phyloP scores from a whole-genome alignment of 2,113 vertebrate genomes.

The Hoplias malabaricus region DNA sequence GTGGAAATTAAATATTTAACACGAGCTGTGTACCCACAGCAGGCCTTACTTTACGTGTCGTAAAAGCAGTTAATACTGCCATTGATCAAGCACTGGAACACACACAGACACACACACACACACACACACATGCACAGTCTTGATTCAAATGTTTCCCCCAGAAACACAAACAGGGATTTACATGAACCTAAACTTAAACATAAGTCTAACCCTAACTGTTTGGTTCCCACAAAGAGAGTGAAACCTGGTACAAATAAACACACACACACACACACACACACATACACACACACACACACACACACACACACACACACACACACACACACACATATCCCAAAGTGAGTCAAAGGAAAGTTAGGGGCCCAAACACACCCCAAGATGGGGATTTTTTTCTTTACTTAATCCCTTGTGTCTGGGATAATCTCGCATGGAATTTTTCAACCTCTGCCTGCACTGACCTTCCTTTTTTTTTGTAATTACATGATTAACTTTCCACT shows the following conservation, averaged over 20 bases:
- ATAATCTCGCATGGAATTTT: conserved; percentile 52
- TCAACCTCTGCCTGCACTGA: conserved; percentile 21
- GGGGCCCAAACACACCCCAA: not conserved
- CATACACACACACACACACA: conserved; percentile 6
- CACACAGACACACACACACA: conserved; percentile 7
- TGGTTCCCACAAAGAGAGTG: too few relatives aligned
- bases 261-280: not conserved
- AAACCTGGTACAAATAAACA: too few relatives aligned
- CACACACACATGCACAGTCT: not conserved
- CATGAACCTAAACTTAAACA: too few relatives aligned
- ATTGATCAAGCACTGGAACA: not conserved
- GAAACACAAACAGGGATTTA: too few relatives aligned
- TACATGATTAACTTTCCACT: conserved; percentile 48
- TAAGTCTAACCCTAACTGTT: too few relatives aligned
- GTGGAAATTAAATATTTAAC: conserved; percentile 19
- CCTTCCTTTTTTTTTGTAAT: conserved; percentile 41
- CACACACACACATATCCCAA: not conserved
- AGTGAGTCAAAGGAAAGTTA: not conserved
- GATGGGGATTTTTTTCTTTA: conserved; percentile 35
- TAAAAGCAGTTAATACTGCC: not conserved
- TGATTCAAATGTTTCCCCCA: too few relatives aligned
- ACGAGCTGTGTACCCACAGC: not conserved
- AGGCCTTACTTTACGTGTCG: not conserved
- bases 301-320: not conserved
- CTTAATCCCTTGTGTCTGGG: conserved; percentile 45